A percentile compares a stretch with the other conserved stretches of the same genome.
These are phyloP conservation scores for Labeo rohita DNA, from an alignment of 2,113 vertebrate genomes.

Conservation along the genomic window DNA sequence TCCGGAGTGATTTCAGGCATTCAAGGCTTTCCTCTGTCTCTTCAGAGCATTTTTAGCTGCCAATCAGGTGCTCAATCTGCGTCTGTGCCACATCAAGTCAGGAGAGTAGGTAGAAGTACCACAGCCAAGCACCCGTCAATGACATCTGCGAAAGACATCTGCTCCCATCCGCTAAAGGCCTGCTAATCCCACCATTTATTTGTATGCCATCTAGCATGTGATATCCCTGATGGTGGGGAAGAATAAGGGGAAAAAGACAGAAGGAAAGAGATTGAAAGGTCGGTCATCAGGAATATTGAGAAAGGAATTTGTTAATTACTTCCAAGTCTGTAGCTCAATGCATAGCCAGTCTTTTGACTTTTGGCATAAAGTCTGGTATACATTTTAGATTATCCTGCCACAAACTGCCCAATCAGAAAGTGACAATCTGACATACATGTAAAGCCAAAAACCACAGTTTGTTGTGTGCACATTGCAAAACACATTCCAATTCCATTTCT, in stretches of 20 bases:
- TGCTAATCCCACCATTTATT: constrained; percentile 8
- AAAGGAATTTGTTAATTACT: background rate
- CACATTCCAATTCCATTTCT: background rate
- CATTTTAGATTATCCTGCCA: background rate
- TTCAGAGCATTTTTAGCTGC: constrained; percentile 12
- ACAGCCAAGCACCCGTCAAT: background rate
- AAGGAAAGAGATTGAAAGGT: background rate
- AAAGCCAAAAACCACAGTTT: background rate
- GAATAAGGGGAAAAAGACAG: background rate
- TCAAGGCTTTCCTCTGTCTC: constrained; percentile 3
- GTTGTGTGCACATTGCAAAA: background rate
- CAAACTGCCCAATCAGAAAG: background rate
- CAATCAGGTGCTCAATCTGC: constrained; percentile 4
- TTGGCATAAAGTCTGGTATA: background rate
- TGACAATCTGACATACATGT: background rate
- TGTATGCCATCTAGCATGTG: constrained; percentile 7
- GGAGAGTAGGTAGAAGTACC: background rate
- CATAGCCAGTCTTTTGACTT: background rate
- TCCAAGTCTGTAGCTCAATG: background rate
- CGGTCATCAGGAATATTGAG: background rate
- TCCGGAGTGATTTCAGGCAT: constrained; percentile 36
- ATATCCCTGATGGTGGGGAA: background rate
- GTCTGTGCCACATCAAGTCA: constrained; percentile 2
- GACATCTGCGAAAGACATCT: constrained; percentile 36
- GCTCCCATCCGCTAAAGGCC: constrained; percentile 17